Percentiles rank a stretch among this genome's conserved stretches.
Evolutionary conservation across 2,797 vertebrate genomes (phyloP).

Genomic region (Acestrorhynchus altus): DNA sequence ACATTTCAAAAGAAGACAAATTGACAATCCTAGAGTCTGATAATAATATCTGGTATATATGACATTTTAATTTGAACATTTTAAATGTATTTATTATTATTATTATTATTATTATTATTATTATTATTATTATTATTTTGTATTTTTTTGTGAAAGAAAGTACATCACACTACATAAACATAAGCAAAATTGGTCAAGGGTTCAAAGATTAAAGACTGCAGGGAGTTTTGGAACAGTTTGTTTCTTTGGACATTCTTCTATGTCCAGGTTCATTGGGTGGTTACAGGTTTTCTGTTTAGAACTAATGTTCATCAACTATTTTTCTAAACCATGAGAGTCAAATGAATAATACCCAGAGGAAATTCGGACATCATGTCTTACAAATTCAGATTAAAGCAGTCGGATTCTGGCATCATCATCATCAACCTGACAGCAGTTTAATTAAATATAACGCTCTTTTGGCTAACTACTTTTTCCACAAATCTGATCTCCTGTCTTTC

Average conservation of each 20-base stretch:
- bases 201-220: too few species aligned
- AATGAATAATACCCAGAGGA: background rate
- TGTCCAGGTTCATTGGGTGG: background rate
- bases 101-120: too few species aligned
- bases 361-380: background rate
- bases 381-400: background rate
- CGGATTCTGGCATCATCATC: background rate
- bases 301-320: background rate
- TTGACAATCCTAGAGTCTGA: too few species aligned
- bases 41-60: too few species aligned
- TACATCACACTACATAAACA: too few species aligned
- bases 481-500: background rate
- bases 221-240: too few species aligned
- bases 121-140: too few species aligned
- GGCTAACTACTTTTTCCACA: constrained; percentile 11
- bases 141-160: too few species aligned
- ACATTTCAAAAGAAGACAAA: too few species aligned
- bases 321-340: background rate
- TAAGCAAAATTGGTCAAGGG: too few species aligned
- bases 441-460: constrained; percentile 25
- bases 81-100: too few species aligned
- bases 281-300: background rate
- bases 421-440: constrained; percentile 18
- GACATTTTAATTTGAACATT: too few species aligned
- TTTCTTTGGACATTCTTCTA: constrained; percentile 17